A percentile compares a stretch with the other conserved stretches of the same genome.
Evolutionary conservation across 2,888 invertebrate genomes (phyloP).

Genomic region (Julus scanicus): DNA sequence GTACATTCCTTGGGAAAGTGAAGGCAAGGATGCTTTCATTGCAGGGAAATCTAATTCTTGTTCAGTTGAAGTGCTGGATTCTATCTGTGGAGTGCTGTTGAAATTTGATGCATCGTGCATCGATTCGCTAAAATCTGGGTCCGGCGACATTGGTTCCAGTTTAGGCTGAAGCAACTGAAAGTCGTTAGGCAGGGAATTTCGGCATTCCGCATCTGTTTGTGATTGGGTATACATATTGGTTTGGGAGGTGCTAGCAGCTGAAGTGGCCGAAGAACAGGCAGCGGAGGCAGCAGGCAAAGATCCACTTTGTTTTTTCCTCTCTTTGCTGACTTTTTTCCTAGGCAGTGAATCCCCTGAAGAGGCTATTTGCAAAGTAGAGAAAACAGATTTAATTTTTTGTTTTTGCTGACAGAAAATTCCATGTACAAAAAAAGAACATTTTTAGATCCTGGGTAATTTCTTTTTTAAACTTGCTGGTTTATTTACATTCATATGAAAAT

Average conservation of each 20-base stretch:
- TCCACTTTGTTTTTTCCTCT: conserved; percentile 50
- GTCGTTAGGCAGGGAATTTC: not conserved
- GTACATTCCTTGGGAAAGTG: conserved; percentile 82
- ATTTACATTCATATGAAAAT: no score
- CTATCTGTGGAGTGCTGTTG: conserved; percentile 6
- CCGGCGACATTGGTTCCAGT: conserved; percentile 24
- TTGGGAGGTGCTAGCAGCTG: not conserved
- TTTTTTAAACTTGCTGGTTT: no score
- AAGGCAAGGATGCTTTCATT: conserved; percentile 66
- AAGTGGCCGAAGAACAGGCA: not conserved
- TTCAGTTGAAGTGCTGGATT: not conserved
- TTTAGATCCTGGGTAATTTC: not conserved
- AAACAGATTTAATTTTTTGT: not conserved
- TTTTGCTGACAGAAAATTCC: not conserved
- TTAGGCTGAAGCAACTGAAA: conserved; percentile 31
- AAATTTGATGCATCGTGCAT: conserved; percentile 42
- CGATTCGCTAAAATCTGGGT: not conserved
- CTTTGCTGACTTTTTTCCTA: conserved; percentile 41
- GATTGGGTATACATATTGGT: not conserved
- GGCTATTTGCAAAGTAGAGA: not conserved
- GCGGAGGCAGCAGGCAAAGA: not conserved
- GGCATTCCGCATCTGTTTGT: not conserved
- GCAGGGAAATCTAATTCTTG: conserved; percentile 20
- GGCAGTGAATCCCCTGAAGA: conserved; percentile 20
- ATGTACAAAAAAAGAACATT: not conserved